Conservation (phyloP, 2,797 vertebrate genomes). For the Momotus momota region DNA sequence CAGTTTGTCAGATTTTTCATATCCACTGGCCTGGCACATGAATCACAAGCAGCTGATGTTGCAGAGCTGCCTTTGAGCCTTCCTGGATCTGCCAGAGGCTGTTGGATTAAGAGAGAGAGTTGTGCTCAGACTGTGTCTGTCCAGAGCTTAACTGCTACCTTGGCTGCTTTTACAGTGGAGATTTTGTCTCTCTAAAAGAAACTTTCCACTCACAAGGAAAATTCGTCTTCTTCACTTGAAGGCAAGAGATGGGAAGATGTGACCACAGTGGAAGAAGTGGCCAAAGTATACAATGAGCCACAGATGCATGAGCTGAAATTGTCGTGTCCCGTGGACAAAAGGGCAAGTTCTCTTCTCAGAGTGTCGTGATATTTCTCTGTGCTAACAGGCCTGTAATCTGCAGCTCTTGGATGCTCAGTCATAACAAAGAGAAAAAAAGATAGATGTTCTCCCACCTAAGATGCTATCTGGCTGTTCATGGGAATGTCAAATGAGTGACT, state of each 20-base stretch:
- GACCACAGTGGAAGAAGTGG: neutral
- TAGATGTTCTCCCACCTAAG: neutral
- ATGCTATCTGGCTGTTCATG: neutral
- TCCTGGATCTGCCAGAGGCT: neutral
- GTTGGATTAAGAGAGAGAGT: neutral
- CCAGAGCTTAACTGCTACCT: neutral
- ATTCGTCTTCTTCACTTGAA: neutral
- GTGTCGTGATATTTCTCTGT: neutral
- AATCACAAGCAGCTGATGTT: neutral
- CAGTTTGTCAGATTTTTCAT: neutral
- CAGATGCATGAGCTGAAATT: neutral
- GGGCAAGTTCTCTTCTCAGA: neutral
- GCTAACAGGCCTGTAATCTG: neutral
- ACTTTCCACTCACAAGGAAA: neutral
- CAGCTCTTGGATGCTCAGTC: neutral
- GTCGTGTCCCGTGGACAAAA: accelerated
- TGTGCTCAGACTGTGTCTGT: neutral
- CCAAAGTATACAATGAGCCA: neutral
- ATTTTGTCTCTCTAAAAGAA: neutral
- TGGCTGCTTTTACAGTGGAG: neutral
- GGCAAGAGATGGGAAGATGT: neutral
- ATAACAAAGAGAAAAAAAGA: neutral
- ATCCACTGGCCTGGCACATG: neutral
- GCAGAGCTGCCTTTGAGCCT: neutral
- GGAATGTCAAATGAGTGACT: neutral